Conservation (phyloP, 2,888 invertebrate genomes). For the Eugnorisma glareosa region DNA sequence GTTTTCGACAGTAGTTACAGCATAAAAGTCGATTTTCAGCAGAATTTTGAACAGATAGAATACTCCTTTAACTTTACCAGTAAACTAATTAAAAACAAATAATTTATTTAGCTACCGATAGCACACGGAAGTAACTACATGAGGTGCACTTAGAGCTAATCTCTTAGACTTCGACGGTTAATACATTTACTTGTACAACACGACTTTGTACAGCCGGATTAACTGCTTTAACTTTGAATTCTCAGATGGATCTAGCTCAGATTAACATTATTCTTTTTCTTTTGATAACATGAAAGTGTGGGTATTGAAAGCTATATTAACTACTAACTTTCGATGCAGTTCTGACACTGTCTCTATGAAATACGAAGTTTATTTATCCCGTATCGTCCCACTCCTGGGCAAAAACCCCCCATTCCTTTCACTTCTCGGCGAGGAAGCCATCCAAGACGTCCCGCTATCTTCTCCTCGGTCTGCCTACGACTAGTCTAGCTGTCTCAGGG, state of each 20-base stretch:
- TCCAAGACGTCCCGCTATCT: no score
- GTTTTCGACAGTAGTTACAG: not conserved
- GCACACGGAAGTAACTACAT: slow-evolving; percentile 14
- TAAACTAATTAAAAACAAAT: slow-evolving; percentile 2
- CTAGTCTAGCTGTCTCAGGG: no score
- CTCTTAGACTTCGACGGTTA: slow-evolving; percentile 36
- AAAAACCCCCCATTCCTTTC: no score
- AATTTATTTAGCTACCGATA: slow-evolving; percentile 14
- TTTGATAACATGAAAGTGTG: not conserved
- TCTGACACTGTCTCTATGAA: not conserved
- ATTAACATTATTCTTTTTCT: not conserved
- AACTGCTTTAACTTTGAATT: slow-evolving; percentile 29
- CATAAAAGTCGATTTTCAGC: not conserved
- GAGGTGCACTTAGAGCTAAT: slow-evolving; percentile 33
- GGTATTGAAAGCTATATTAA: not conserved
- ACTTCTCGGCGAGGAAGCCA: no score
- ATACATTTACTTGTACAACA: slow-evolving; percentile 20
- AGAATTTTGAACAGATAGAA: not conserved
- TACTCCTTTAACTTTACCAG: not conserved
- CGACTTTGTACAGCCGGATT: slow-evolving; percentile 33
- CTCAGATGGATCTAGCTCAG: not conserved
- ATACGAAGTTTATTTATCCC: not conserved
- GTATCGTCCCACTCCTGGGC: no score
- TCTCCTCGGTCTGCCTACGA: no score
- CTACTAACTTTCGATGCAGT: not conserved